Conservation (phyloP, 2,113 vertebrate species). For the Eurystomus gularis region DNA sequence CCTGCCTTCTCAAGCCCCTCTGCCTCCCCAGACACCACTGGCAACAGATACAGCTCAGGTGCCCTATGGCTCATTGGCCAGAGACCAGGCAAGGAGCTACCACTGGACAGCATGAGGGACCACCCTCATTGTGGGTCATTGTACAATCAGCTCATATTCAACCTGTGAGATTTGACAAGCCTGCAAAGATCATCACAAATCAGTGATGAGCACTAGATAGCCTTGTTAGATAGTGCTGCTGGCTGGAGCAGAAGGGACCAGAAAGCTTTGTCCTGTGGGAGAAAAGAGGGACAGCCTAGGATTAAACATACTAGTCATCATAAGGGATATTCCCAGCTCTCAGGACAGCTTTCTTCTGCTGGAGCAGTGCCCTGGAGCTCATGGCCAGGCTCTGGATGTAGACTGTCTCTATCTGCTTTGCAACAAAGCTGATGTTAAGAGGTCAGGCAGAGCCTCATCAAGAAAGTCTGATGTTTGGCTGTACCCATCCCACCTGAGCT, state of each 20-base stretch:
- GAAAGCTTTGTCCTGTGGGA: background rate
- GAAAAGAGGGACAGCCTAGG: background rate
- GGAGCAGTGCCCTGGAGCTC: background rate
- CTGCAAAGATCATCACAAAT: background rate
- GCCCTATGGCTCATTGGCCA: background rate
- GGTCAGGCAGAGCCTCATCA: background rate
- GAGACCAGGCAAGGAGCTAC: background rate
- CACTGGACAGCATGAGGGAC: background rate
- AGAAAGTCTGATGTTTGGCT: background rate
- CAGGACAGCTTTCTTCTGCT: background rate
- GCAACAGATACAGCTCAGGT: background rate
- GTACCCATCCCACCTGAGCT: background rate
- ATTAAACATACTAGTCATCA: background rate
- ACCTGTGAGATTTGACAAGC: rapidly evolving
- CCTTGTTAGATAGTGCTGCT: background rate
- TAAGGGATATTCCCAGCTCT: background rate
- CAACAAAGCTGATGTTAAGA: background rate
- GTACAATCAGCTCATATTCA: background rate
- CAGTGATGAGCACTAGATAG: rapidly evolving
- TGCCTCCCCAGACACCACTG: background rate
- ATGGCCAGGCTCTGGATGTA: background rate
- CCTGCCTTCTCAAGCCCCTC: background rate
- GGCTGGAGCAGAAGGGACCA: background rate
- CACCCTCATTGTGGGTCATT: rapidly evolving
- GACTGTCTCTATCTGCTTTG: background rate